Evolutionary conservation across 2,113 vertebrate species (phyloP), one percentile per base, ranked within the genome.

Genomic region (Heliornis fulica): DNA sequence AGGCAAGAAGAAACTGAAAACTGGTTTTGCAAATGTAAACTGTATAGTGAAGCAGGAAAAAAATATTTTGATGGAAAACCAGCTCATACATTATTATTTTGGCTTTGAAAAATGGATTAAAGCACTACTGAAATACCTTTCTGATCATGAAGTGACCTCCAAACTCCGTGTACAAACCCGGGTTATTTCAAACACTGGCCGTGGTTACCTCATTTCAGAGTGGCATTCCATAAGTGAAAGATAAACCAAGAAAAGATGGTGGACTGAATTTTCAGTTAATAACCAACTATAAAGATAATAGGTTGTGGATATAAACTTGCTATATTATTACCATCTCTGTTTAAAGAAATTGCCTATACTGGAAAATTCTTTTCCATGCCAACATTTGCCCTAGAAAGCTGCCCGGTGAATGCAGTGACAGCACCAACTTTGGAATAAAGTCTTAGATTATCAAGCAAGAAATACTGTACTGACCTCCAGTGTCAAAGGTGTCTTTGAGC

Each of bases 371-470:
- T 63, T 53, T 64, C 43, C 3, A 31, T 65, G n/a, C 4, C 31
- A 51, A 5, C 4, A 38, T 81, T 83, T 83, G 11, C 31, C 38
- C 28, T 54, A 59, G 38, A 41, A 83, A 69, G 31, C 43, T 90
- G 54, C n/a, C 21, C 57, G 66, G 32, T 1, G 1, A 84, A 89
- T 53, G 45, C 16, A 61, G 22, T 0, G 0, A 16, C 41, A 56
- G 18, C 15, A 61, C 17, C 46, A 57, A 28, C 26, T 46, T 60
- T 51, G 43, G 34, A 40, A 46, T 38, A 82, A 48, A 84, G 25
- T 48, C 32, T 70, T 31, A 45, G 40, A 38, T 68, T 64, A 57
- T 59, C 20, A 32, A 18, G 20, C 9, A 43, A 71, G 43, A 63
- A 90, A 63, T 90, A 48, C 7, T 82, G 5, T 71, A 41, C 28